A percentile compares a stretch with the other conserved stretches of the same genome.
Conservation (phyloP, 2,888 invertebrate species). For the Nemoura dubitans region DNA sequence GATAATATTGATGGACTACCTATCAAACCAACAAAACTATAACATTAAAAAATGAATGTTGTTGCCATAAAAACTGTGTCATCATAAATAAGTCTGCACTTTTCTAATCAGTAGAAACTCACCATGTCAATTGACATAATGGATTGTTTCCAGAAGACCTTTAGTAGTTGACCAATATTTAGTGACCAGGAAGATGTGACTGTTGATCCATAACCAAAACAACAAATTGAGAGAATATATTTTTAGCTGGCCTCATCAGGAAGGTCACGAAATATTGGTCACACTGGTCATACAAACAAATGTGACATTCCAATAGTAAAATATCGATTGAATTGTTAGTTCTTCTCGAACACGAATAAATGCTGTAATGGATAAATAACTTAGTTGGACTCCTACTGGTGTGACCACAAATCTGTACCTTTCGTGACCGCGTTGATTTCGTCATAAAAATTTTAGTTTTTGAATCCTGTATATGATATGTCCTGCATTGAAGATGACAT, state of each 20-base stretch:
- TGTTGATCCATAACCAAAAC: not conserved
- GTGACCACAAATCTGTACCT: too few relatives aligned
- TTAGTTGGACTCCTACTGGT: too few relatives aligned
- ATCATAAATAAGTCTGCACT: slow-evolving; percentile 34
- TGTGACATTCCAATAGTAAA: not conserved
- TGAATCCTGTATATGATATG: too few relatives aligned
- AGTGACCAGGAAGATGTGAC: not conserved
- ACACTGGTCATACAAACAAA: not conserved
- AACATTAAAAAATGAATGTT: not conserved
- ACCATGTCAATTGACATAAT: not conserved
- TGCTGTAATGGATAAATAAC: not conserved
- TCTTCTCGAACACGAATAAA: not conserved
- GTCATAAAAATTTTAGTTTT: too few relatives aligned
- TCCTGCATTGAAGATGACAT: too few relatives aligned
- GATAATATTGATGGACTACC: not conserved
- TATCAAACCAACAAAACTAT: not conserved
- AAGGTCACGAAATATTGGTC: slow-evolving; percentile 4
- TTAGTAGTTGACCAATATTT: not conserved
- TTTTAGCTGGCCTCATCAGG: not conserved
- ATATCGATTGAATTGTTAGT: not conserved
- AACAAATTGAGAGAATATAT: not conserved
- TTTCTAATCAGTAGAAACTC: slow-evolving; percentile 1
- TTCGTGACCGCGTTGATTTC: too few relatives aligned
- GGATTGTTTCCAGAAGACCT: not conserved
- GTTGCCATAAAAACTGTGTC: slow-evolving; percentile 31